phyloP scores from a whole-genome alignment of 1,140 invertebrate species.

The Diabrotica undecimpunctata region DNA sequence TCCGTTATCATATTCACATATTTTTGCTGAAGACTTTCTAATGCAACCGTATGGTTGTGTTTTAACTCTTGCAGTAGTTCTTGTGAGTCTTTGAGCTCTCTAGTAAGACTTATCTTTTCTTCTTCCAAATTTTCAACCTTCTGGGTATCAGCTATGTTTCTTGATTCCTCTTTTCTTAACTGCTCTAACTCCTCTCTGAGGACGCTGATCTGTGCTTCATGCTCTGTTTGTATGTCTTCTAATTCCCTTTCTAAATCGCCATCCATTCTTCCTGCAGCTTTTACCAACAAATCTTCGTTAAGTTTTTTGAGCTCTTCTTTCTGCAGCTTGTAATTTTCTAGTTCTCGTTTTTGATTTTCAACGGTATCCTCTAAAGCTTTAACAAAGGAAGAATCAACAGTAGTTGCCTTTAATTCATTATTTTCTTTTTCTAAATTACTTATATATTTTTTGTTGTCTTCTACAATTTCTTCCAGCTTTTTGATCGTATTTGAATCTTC shows the following conservation, averaged over 20 bases:
- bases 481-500: not conserved
- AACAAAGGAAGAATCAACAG: too few species aligned
- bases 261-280: constrained; percentile 9
- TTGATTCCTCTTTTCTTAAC: not conserved
- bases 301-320: constrained; percentile 50
- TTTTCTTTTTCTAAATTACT: not conserved
- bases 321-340: constrained; percentile 51
- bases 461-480: not conserved
- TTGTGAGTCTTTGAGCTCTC: constrained; percentile 16
- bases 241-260: constrained; percentile 8
- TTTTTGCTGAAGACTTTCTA: constrained; percentile 31
- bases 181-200: constrained; percentile 6
- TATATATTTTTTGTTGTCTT: not conserved
- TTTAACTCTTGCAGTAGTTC: constrained; percentile 5
- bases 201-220: constrained; percentile 3
- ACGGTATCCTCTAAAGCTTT: not conserved
- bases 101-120: constrained; percentile 4
- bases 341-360: not conserved
- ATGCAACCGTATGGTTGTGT: constrained; percentile 21
- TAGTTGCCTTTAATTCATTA: constrained; percentile 15
- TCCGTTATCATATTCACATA: constrained; percentile 49
- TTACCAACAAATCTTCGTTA: constrained; percentile 40
- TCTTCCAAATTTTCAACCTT: constrained; percentile 18
- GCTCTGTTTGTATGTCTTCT: constrained; percentile 12
- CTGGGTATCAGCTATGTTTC: constrained; percentile 1